Conservation (phyloP, 2,113 vertebrate species). For the Trichomycterus rosablanca region DNA sequence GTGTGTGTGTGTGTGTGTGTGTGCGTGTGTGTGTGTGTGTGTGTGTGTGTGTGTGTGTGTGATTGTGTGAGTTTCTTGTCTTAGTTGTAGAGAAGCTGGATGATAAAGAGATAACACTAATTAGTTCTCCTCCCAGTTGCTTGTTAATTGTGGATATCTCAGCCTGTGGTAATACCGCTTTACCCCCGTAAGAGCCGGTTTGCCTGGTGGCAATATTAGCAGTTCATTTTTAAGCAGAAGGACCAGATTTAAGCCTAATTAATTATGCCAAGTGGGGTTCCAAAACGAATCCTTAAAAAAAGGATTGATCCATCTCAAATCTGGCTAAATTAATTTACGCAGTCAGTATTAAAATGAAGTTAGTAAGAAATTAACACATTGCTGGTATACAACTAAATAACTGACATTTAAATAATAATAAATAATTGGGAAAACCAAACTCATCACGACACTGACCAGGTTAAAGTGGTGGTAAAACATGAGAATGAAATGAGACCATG, state of each 20-base stretch:
- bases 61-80: slow-evolving; percentile 60
- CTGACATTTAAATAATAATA: no score
- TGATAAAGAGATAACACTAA: slow-evolving; percentile 76
- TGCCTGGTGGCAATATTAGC: slow-evolving; percentile 63
- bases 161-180: slow-evolving; percentile 52
- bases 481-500: no score
- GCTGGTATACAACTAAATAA: no score
- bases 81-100: slow-evolving; percentile 53
- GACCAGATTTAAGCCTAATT: slow-evolving; percentile 58
- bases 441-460: no score
- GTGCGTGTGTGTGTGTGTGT: slow-evolving; percentile 23
- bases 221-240: slow-evolving; percentile 59
- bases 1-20: slow-evolving; percentile 32
- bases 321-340: slow-evolving; percentile 15
- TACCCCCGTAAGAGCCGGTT: slow-evolving; percentile 39
- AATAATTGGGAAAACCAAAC: no score
- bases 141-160: slow-evolving; percentile 74
- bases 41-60: slow-evolving; percentile 36
- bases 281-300: slow-evolving; percentile 21
- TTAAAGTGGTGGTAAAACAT: no score
- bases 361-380: no score
- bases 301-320: slow-evolving; percentile 20
- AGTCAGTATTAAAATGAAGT: slow-evolving; percentile 2
- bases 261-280: slow-evolving; percentile 64
- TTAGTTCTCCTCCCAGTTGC: slow-evolving; percentile 74